These are phyloP conservation scores for Xenopus petersii DNA, from an alignment of 2,797 vertebrate genomes.

Conservation along the genomic window DNA sequence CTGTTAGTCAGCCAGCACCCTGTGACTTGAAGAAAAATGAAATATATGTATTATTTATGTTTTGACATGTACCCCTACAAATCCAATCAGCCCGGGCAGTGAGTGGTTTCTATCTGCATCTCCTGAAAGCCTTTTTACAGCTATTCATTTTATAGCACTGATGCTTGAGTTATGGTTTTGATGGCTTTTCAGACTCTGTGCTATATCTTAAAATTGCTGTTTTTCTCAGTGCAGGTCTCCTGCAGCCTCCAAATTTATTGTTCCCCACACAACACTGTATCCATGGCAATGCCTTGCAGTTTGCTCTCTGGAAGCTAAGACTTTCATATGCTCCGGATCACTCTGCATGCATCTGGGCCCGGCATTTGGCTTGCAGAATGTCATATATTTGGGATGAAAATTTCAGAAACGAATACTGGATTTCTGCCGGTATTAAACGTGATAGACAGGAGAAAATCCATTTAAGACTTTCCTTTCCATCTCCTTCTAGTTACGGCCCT, in stretches of 20 bases:
- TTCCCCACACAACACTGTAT: constrained; percentile 32
- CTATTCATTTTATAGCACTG: constrained; percentile 20
- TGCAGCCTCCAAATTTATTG: constrained; percentile 47
- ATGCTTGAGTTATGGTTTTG: constrained; percentile 35
- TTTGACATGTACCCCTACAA: constrained; percentile 21
- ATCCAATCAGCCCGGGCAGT: constrained; percentile 23
- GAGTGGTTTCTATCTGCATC: constrained; percentile 22
- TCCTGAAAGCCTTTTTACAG: constrained; percentile 34
- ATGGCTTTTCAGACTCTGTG: constrained; percentile 40
- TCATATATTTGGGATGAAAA: constrained; percentile 33
- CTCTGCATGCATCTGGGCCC: constrained; percentile 17
- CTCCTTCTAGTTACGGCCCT: constrained; percentile 39
- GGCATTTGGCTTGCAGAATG: constrained; percentile 11
- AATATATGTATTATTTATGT: constrained; percentile 27
- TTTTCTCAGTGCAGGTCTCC: constrained; percentile 31
- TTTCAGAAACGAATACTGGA: constrained; percentile 14
- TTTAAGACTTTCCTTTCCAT: constrained; percentile 29
- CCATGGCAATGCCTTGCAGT: constrained; percentile 29
- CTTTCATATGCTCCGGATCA: not conserved
- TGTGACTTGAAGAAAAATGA: constrained; percentile 7
- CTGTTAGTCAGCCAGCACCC: not conserved
- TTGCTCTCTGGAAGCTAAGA: constrained; percentile 8
- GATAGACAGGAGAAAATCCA: constrained; percentile 20
- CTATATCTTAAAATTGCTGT: constrained; percentile 38
- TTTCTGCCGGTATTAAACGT: constrained; percentile 40